Conservation (phyloP, 2,797 vertebrate species). For the Sorex maritimensis region DNA sequence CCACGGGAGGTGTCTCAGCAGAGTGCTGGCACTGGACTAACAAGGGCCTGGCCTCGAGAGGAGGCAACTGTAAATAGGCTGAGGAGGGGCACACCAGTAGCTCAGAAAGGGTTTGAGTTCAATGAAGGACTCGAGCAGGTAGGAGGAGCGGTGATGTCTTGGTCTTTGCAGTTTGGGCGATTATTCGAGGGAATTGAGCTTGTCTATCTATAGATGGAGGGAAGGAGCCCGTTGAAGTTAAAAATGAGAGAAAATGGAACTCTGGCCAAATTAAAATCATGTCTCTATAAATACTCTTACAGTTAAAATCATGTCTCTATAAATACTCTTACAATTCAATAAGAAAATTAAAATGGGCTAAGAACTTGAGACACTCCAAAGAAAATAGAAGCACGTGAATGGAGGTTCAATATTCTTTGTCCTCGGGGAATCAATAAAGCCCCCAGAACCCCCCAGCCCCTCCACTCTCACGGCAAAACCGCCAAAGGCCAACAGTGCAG, state of each 20-base stretch:
- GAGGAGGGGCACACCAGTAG: no score
- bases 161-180: constrained; percentile 9
- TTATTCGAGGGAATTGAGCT: neutral
- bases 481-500: neutral
- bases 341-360: no score
- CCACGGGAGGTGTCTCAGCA: neutral
- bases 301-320: no score
- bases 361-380: no score
- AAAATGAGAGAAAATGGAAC: neutral
- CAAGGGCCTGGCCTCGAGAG: neutral
- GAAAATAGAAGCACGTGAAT: neutral
- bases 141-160: no score
- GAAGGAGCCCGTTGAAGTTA: neutral
- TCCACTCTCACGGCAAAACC: neutral
- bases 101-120: neutral
- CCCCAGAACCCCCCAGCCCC: neutral
- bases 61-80: no score
- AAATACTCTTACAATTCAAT: no score
- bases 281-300: no score
- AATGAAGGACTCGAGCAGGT: neutral
- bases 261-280: constrained; percentile 25
- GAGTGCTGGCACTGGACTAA: neutral
- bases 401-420: neutral
- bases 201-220: neutral
- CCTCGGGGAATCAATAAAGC: constrained; percentile 3